These are phyloP conservation scores for Butorides virescens DNA, from an alignment of 2,113 vertebrate species.

Conservation along the genomic window DNA sequence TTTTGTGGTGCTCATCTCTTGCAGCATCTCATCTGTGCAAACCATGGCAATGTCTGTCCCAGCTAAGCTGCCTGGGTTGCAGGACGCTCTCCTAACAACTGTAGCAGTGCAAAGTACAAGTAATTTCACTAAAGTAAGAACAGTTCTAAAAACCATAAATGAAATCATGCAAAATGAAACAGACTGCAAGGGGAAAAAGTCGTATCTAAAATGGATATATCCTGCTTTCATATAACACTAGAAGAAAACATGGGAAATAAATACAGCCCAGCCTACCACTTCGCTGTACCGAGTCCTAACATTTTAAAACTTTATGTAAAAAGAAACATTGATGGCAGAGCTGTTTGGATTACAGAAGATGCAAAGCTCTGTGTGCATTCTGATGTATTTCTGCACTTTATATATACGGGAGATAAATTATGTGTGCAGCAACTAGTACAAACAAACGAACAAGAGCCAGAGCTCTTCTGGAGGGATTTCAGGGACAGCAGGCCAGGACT, in stretches of 20 bases:
- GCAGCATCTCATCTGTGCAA: neutral
- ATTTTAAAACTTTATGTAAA: neutral
- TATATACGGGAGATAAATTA: neutral
- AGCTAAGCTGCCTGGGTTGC: neutral
- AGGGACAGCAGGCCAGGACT: conserved; percentile 56
- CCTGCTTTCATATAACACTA: neutral
- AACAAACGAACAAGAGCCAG: conserved; percentile 46
- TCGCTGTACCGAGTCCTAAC: neutral
- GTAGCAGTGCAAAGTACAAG: neutral
- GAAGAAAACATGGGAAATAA: neutral
- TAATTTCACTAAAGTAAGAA: neutral
- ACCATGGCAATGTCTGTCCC: neutral
- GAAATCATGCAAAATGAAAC: neutral
- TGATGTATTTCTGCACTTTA: conserved; percentile 38
- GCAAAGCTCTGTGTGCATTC: neutral
- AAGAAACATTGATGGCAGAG: neutral
- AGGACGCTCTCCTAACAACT: neutral
- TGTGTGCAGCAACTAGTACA: conserved; percentile 9
- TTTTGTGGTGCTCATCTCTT: neutral
- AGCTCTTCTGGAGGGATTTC: conserved; percentile 26
- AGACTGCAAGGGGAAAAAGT: neutral
- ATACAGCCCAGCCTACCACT: neutral
- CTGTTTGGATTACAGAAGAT: conserved; percentile 9
- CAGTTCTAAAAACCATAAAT: neutral
- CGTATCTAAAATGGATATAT: neutral